Evolutionary conservation across 1,140 invertebrate species (phyloP).

Genomic region (Drosophila cardini): DNA sequence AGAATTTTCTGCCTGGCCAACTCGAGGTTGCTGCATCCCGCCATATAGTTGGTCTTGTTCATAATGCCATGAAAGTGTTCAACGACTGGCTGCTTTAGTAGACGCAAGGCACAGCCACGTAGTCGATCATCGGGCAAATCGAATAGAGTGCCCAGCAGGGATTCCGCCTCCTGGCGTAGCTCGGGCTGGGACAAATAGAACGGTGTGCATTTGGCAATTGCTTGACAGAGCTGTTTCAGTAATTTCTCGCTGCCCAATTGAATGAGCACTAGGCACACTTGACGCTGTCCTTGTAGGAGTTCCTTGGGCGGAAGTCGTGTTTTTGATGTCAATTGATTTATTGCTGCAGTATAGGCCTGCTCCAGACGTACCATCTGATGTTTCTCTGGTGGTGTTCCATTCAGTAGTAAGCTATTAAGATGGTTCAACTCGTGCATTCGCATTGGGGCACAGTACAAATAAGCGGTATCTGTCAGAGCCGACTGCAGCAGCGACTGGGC

Average conservation of each 20-base stretch:
- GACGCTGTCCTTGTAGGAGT: slow-evolving; percentile 25
- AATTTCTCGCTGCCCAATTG: slow-evolving; percentile 58
- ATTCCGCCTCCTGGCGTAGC: slow-evolving; percentile 48
- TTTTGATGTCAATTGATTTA: slow-evolving; percentile 25
- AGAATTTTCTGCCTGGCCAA: slow-evolving; percentile 54
- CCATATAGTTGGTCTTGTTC: slow-evolving; percentile 52
- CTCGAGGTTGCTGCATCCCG: slow-evolving; percentile 51
- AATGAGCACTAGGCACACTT: slow-evolving; percentile 50
- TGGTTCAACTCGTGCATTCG: slow-evolving; percentile 15
- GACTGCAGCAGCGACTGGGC: slow-evolving; percentile 27
- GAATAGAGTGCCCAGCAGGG: slow-evolving; percentile 50
- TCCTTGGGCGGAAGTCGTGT: neutral
- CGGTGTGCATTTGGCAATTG: slow-evolving; percentile 51
- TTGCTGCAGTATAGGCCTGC: slow-evolving; percentile 32
- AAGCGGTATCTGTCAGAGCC: slow-evolving; percentile 46
- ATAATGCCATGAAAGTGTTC: slow-evolving; percentile 64
- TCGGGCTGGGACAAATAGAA: slow-evolving; percentile 32
- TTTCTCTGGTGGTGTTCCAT: neutral
- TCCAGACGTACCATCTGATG: slow-evolving; percentile 25
- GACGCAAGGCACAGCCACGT: slow-evolving; percentile 17
- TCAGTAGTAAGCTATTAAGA: neutral
- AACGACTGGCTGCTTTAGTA: slow-evolving; percentile 44
- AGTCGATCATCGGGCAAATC: slow-evolving; percentile 45
- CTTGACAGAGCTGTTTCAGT: slow-evolving; percentile 45
- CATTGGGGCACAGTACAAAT: slow-evolving; percentile 22